phyloP scores from a whole-genome alignment of 1,140 invertebrate species.

The Lordiphosa clarofinis region DNA sequence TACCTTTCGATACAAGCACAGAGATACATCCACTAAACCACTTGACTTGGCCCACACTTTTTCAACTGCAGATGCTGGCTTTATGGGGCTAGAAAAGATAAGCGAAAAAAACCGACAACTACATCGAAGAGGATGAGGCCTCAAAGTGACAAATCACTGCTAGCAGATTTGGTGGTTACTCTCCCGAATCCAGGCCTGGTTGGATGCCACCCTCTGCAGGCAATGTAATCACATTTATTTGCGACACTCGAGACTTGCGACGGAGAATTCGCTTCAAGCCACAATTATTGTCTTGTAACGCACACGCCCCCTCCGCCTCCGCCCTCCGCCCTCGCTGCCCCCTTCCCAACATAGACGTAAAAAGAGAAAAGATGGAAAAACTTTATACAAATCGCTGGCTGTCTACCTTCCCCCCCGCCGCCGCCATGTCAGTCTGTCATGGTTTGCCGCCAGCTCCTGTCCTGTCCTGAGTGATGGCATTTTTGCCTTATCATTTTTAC shows the following conservation, averaged over 20 bases:
- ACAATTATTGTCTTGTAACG: constrained; percentile 70
- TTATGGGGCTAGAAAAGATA: constrained; percentile 35
- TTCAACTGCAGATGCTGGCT: constrained; percentile 57
- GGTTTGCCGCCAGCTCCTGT: constrained; percentile 5
- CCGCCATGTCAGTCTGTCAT: constrained; percentile 29
- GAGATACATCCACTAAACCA: constrained; percentile 15
- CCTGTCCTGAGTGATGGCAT: constrained; percentile 37
- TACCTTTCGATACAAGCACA: not conserved
- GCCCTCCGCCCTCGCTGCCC: not conserved
- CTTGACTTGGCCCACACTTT: constrained; percentile 25
- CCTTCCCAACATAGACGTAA: not conserved
- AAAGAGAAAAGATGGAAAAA: constrained; percentile 19
- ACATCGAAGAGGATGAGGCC: constrained; percentile 25
- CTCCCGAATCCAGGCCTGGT: not conserved
- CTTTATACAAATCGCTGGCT: constrained; percentile 64
- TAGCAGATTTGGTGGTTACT: constrained; percentile 15
- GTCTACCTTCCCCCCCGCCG: constrained; percentile 7
- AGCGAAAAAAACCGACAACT: constrained; percentile 5
- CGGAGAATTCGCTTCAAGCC: constrained; percentile 17
- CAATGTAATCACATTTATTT: constrained; percentile 73
- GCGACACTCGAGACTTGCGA: constrained; percentile 52
- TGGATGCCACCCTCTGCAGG: constrained; percentile 16
- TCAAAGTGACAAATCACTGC: constrained; percentile 66
- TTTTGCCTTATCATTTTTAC: constrained; percentile 65
- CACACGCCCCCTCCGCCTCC: constrained; percentile 47